These are phyloP conservation scores for Basileuterus tristriatus DNA, from an alignment of 2,797 vertebrate species.

Conservation along the genomic window DNA sequence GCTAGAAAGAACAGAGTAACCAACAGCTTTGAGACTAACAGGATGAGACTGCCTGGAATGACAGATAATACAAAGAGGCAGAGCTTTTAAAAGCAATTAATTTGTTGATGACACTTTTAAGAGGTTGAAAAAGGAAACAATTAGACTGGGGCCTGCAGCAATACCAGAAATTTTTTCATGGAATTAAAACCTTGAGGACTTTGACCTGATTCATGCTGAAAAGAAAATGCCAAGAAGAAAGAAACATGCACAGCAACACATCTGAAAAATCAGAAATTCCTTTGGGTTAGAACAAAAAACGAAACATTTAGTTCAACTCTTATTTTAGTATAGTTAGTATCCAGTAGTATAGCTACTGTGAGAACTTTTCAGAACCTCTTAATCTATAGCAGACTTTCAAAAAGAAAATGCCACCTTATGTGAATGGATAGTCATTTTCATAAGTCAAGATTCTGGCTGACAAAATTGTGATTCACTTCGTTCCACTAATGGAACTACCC, in stretches of 20 bases:
- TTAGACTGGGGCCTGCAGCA: background rate
- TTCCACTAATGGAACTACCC: background rate
- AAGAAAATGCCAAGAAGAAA: background rate
- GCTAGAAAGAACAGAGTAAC: background rate
- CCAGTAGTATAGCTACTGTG: background rate
- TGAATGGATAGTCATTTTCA: background rate
- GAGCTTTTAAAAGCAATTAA: background rate
- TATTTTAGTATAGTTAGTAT: constrained; percentile 42
- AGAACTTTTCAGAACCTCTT: background rate
- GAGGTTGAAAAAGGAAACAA: background rate
- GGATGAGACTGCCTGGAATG: background rate
- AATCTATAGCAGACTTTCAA: background rate
- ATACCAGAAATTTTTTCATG: background rate
- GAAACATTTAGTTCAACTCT: background rate
- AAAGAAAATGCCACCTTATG: background rate
- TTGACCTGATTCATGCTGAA: constrained; percentile 2
- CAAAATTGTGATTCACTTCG: background rate
- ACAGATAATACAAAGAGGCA: background rate
- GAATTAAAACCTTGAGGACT: constrained; percentile 31
- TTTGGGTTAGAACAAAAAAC: background rate
- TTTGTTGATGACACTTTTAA: background rate
- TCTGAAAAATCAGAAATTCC: background rate
- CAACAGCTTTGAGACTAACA: background rate
- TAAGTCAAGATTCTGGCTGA: background rate
- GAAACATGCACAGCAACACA: background rate